Evolutionary conservation across 2,797 vertebrate species (phyloP).

Genomic region (Xenopus petersii): DNA sequence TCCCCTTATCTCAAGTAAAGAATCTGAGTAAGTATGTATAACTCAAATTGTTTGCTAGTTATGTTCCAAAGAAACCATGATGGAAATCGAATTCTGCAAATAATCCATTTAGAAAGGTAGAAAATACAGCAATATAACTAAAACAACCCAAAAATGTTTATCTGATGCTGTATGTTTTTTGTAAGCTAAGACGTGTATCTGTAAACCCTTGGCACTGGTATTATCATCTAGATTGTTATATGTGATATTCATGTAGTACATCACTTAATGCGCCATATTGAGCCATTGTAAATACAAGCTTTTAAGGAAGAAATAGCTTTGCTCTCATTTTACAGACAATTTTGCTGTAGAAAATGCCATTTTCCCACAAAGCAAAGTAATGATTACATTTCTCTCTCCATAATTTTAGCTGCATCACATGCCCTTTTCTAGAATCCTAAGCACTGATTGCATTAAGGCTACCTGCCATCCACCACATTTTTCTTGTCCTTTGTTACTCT

Average conservation of each 20-base stretch:
- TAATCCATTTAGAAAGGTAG: background rate
- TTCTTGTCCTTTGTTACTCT: background rate
- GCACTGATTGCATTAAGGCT: background rate
- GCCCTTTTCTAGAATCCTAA: conserved; percentile 39
- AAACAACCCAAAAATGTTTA: too few species aligned
- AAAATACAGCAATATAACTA: background rate
- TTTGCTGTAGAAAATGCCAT: conserved; percentile 51
- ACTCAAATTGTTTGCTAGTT: too few species aligned
- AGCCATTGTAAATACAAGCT: conserved; percentile 17
- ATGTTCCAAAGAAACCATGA: too few species aligned
- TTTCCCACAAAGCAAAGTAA: conserved; percentile 52
- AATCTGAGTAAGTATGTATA: too few species aligned
- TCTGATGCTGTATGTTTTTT: background rate
- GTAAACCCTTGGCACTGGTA: background rate
- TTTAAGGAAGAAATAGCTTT: conserved; percentile 52
- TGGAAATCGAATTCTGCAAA: too few species aligned
- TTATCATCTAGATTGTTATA: background rate
- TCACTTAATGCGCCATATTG: conserved; percentile 4
- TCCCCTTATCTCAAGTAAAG: too few species aligned
- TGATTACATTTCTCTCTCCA: conserved; percentile 35
- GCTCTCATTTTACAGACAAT: conserved; percentile 48
- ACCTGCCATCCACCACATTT: conserved; percentile 18
- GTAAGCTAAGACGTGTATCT: background rate
- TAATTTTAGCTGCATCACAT: conserved; percentile 36
- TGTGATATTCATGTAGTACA: background rate